Conservation (phyloP, 2,113 vertebrate species). For the Chaenocephalus aceratus region DNA sequence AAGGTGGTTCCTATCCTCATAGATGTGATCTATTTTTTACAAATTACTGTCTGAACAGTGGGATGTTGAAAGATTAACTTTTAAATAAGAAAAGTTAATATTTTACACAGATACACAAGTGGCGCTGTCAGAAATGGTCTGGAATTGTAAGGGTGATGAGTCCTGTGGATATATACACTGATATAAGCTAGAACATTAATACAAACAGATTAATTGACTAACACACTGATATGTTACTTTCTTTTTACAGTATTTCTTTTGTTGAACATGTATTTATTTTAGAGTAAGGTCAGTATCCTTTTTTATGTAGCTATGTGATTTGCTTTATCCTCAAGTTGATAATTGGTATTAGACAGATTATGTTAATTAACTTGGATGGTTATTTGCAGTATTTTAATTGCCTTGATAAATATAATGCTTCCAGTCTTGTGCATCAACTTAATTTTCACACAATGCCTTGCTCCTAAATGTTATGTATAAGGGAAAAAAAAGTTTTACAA, state of each 20-base stretch:
- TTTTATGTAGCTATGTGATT: background rate
- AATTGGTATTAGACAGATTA: conserved; percentile 18
- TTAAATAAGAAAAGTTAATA: conserved; percentile 27
- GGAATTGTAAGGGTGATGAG: conserved; percentile 52
- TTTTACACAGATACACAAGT: conserved; percentile 39
- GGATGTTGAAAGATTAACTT: conserved; percentile 34
- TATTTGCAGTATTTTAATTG: conserved; percentile 21
- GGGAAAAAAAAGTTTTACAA: background rate
- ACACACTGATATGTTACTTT: conserved; percentile 48
- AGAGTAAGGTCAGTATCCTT: conserved; percentile 53
- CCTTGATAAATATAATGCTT: conserved; percentile 46
- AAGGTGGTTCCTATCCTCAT: background rate
- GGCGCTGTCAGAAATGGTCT: conserved; percentile 63
- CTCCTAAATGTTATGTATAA: conserved; percentile 22
- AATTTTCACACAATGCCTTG: conserved; percentile 53
- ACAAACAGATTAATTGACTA: conserved; percentile 52
- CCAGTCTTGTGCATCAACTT: conserved; percentile 42
- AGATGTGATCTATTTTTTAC: conserved; percentile 24
- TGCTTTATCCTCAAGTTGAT: conserved; percentile 16
- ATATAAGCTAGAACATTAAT: conserved; percentile 76
- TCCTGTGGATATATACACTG: conserved; percentile 60
- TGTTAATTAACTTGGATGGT: background rate
- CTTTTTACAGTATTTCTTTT: conserved; percentile 26
- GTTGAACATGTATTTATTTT: conserved; percentile 14
- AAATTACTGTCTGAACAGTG: conserved; percentile 4